Evolutionary conservation across 37 sponge, comb jelly and placozoan genomes (phyloP), one percentile per base, ranked within the genome.

Genomic region (Spongilla lacustris): DNA sequence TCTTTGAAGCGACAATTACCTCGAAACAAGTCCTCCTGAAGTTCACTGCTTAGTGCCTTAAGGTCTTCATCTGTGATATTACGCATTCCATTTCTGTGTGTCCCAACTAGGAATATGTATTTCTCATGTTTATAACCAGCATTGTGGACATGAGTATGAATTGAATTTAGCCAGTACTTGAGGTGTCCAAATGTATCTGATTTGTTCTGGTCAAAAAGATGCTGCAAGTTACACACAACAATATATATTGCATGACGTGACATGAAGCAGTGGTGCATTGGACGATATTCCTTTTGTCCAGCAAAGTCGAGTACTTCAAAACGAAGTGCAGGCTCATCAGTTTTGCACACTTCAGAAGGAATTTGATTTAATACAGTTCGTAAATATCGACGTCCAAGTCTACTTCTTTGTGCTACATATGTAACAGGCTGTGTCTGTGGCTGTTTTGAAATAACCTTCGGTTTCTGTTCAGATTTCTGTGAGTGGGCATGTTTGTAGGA

Each of bases 201-300:
- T 21, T 79, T 17, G 0, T 68, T 36, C 12, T 0, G 2, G 58
- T 58, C 21, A 1, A 6, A 58, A 14, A 58, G 58, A 8, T 85
- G 26, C 26, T 48, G 69, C 14, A 76, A 10, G 71, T 92, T 88
- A 78, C 79, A 92, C 13, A 88, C 89, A 12, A 88, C 69, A 1
- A 92, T 4, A 78, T 87, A 92, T 36, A 92, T 48, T 27, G 92
- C 74, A 34, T 86, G 81, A 23, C 83, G 85, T 27, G 85, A 80
- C 67, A 92, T 88, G 74, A 92, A 92, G 85, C 92, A 92, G 48
- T 87, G 92, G 38, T 92, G 92, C 92, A 92, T 92, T 73, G 92
- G 85, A 9, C 82, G 81, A 50, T 92, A 92, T 37, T 66, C 70
- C 22, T 84, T 84, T 69, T 92, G 92, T 4, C 92, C 92, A 28